Evolutionary conservation across 2,797 vertebrate genomes (phyloP), one percentile per base, ranked within the genome.

Genomic region (Champsocephalus esox): DNA sequence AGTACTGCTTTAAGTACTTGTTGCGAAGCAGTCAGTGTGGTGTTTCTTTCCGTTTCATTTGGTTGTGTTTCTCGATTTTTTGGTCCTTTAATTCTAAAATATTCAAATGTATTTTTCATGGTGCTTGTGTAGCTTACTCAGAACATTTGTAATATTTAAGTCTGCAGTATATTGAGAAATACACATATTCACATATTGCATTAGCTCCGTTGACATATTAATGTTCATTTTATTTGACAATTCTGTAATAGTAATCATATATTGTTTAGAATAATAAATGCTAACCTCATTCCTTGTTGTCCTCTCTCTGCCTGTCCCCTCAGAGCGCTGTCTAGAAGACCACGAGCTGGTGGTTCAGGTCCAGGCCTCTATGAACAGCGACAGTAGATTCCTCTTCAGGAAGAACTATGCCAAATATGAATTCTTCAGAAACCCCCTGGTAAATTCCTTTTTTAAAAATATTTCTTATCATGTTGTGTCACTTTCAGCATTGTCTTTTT

Each of bases 401-500:
- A 99, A 99, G 95, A 99, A 99, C 94, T 99, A 98, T 74, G 97
- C 96, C 88, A 99, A 99, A 94, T 99, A 99, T 0, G 98, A 99
- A 95, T 99, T 99, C 93, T 99, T 99, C 93, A 99, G 96, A 94
- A 98, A 96, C 89, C 98, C 98, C 10, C 81, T 95, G 96, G 98
- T 99, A 89, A 9, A 89, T 70, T 72, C 0, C 64, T 70, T 78
- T 52, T 70, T 63, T 44, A 38, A 9, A 12, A 2, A 80, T 19
- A 48, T 64, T 59, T 75, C 17, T 61, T 75, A 11, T 57, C 41
- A 43, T 48, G 51, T 10, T 5, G 1, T 45, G 12, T 83, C 49
- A 58, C 49, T 64, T 2, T 16, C 75, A 45, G 70, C 1, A 0
- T 54, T 24, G 5, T 58, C n/a, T 38, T 45, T 34, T 69, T 85